These are phyloP conservation scores for Petaurus breviceps DNA, from an alignment of 2,113 vertebrate species.

Conservation along the genomic window DNA sequence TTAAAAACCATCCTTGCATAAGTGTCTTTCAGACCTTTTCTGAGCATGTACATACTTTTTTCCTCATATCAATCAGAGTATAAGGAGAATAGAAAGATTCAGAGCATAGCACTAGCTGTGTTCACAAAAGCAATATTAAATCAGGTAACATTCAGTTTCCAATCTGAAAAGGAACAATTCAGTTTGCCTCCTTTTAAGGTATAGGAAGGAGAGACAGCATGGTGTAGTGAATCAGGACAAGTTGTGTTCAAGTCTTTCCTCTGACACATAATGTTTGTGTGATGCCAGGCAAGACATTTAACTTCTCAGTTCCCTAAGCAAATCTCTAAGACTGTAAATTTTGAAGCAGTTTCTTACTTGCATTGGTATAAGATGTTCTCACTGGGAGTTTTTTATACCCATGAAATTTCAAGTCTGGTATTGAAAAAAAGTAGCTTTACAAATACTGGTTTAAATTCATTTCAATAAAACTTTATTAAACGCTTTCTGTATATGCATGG, in stretches of 20 bases:
- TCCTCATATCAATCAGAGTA: slow-evolving; percentile 68
- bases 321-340: not conserved
- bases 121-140: slow-evolving; percentile 52
- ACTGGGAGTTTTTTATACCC: not conserved
- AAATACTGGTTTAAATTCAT: not conserved
- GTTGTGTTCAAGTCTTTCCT: not conserved
- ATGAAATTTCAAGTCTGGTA: not conserved
- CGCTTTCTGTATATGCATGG: not conserved
- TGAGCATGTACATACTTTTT: slow-evolving; percentile 59
- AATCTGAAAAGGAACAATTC: slow-evolving; percentile 54
- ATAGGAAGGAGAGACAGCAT: not conserved
- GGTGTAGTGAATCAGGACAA: not conserved
- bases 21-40: slow-evolving; percentile 61
- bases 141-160: slow-evolving; percentile 54
- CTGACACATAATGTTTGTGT: not conserved
- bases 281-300: not conserved
- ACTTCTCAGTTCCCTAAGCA: not conserved
- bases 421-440: not conserved
- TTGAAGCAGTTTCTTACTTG: not conserved
- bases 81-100: slow-evolving; percentile 64
- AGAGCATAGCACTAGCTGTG: slow-evolving; percentile 59
- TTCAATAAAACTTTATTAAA: not conserved
- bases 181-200: slow-evolving; percentile 30
- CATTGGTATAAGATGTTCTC: not conserved
- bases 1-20: slow-evolving; percentile 66